Base-by-base conservation (phyloP, 2,113 vertebrate species). In the Gobiocypris rarus region DNA sequence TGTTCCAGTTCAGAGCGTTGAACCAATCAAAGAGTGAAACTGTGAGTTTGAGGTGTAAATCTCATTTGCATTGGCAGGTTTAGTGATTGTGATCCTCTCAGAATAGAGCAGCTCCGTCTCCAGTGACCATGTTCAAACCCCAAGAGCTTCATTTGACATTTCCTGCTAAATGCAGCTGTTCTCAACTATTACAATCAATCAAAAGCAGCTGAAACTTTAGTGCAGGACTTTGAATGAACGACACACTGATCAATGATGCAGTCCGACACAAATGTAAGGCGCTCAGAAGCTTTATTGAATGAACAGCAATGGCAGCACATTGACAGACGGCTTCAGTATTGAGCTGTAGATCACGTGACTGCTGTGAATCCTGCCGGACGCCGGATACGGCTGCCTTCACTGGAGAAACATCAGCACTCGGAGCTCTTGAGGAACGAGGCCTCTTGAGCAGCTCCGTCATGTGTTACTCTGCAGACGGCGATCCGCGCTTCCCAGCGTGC, bases 391-490 rank as follows among this genome's bases (percentile, higher is more conserved):
- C 41, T 56, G 71, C 79, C 74, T 82, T 82, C 63, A 77, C 14
- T 78, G 34, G 34, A 34, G 34, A 34, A 34, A 34, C 34, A 34
- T 82, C 79, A 34, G 34, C 34, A 34, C n/a, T n/a, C n/a, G 83
- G 82, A 69, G 80, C 76, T 91, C 87, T 87, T 88, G 59, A 4
- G 15, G 71, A n/a, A n/a, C 56, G 58, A 24, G 70, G 34, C 76
- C 54, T 3, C 43, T 43, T 81, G 67, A 41, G 9, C 82, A 71
- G 76, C 63, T 22, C 26, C 83, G 19, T 82, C 56, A 85, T 91
- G 90, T 76, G 76, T 75, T 71, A 89, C 88, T 56, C 1, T 84
- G 81, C 90, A 91, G 83, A 61, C 70, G n/a, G 50, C n/a, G 22
- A 67, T 87, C 45, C 4, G 28, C 67, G 41, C 2, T 83, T 81